A percentile compares a stretch with the other conserved stretches of the same genome.
Conservation (phyloP, 2,888 invertebrate species). For the Pristionchus maxplancki region DNA sequence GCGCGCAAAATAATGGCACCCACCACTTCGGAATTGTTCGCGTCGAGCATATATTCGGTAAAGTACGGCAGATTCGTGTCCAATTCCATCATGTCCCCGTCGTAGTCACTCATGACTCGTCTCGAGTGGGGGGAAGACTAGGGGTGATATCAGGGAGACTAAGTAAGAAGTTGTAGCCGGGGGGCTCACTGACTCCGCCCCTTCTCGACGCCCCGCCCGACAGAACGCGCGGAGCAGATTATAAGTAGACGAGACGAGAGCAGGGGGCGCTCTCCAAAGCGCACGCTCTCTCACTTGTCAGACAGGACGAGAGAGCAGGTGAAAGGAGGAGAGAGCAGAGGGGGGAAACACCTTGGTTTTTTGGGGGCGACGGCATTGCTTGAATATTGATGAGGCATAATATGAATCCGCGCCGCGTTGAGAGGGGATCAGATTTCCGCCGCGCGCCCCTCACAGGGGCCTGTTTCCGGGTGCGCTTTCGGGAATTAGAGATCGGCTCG, state of each 20-base stretch:
- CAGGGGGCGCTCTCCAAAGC: neutral
- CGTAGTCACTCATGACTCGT: neutral
- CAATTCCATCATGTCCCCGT: neutral
- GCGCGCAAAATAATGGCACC: neutral
- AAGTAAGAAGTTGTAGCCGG: neutral
- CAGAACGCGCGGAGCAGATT: neutral
- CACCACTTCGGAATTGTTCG: neutral
- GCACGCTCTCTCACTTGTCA: neutral
- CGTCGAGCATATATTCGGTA: neutral
- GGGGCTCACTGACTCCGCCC: neutral
- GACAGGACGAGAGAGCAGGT: neutral
- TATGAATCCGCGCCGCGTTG: neutral
- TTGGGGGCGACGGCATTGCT: neutral
- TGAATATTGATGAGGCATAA: constrained; percentile 36
- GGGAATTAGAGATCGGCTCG: no score
- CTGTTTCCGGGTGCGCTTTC: no score
- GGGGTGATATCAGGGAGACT: neutral
- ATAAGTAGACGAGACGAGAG: neutral
- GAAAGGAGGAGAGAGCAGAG: neutral
- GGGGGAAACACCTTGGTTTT: neutral
- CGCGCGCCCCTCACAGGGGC: neutral
- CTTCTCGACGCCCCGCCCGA: neutral
- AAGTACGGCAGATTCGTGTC: neutral
- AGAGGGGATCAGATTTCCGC: neutral
- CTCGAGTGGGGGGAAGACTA: neutral